phyloP scores from a whole-genome alignment of 2,797 vertebrate species.

The Sebastolobus altivelis region DNA sequence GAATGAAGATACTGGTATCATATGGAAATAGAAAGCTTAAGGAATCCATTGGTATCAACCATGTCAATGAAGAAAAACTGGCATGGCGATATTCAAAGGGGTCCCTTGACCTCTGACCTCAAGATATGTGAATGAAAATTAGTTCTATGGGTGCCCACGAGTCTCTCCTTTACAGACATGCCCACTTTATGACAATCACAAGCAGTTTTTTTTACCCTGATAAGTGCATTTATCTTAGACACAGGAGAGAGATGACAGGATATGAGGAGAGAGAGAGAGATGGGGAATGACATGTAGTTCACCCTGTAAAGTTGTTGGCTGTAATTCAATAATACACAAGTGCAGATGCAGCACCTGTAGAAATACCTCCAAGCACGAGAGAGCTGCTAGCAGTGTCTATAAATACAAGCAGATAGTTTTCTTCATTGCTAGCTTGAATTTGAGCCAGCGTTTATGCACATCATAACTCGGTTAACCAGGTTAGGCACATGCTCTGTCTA shows the following conservation, averaged over 20 bases:
- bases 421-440: not conserved
- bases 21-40: too few species aligned
- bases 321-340: not conserved
- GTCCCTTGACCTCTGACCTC: too few species aligned
- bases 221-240: too few species aligned
- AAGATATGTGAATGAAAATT: too few species aligned
- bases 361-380: slow-evolving; percentile 4
- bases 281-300: not conserved
- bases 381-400: slow-evolving; percentile 9
- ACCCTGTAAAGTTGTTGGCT: not conserved
- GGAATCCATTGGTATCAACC: too few species aligned
- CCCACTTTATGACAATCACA: too few species aligned
- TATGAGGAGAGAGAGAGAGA: not conserved
- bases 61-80: too few species aligned
- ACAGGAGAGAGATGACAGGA: not conserved
- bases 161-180: too few species aligned
- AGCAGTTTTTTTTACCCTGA: too few species aligned
- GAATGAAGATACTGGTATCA: too few species aligned
- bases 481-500: slow-evolving; percentile 21
- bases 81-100: too few species aligned
- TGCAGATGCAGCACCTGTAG: slow-evolving; percentile 25
- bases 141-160: too few species aligned
- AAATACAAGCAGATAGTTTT: slow-evolving; percentile 15
- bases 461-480: slow-evolving; percentile 26
- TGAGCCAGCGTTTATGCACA: not conserved